Evolutionary conservation across 2,888 invertebrate genomes (phyloP).

Genomic region (Scaptomyza cyrtandrae): DNA sequence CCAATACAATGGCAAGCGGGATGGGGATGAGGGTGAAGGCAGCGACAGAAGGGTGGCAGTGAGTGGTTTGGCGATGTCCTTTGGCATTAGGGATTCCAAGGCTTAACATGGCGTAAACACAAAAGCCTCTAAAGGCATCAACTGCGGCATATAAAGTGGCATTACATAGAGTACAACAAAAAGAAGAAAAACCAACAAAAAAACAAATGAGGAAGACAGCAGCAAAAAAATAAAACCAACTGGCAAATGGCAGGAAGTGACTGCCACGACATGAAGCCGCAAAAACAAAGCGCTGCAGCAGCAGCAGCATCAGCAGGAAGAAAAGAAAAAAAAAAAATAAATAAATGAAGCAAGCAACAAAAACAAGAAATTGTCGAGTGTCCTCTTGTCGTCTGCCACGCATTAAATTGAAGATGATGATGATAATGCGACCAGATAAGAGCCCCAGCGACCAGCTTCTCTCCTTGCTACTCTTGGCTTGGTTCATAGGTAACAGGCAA

Average conservation of each 20-base stretch:
- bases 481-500: conserved; percentile 74
- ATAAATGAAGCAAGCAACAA: conserved; percentile 1
- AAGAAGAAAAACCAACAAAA: background rate
- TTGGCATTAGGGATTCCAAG: conserved; percentile 77
- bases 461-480: background rate
- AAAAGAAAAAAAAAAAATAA: conserved; percentile 30
- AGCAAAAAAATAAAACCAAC: conserved; percentile 20
- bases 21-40: background rate
- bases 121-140: conserved; percentile 81
- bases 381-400: conserved; percentile 70
- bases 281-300: conserved; percentile 58
- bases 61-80: conserved; percentile 57
- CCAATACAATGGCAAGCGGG: conserved; percentile 33
- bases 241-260: conserved; percentile 69
- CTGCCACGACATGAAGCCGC: conserved; percentile 45
- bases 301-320: background rate
- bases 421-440: conserved; percentile 72
- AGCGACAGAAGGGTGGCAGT: background rate
- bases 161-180: conserved; percentile 71
- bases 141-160: conserved; percentile 82
- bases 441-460: conserved; percentile 28
- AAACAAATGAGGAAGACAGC: background rate
- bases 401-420: conserved; percentile 80
- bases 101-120: conserved; percentile 81
- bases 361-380: conserved; percentile 69